Percentiles rank a stretch among this genome's conserved stretches.
Evolutionary conservation across 2,113 vertebrate species (phyloP).

Genomic region (Laterallus jamaicensis): DNA sequence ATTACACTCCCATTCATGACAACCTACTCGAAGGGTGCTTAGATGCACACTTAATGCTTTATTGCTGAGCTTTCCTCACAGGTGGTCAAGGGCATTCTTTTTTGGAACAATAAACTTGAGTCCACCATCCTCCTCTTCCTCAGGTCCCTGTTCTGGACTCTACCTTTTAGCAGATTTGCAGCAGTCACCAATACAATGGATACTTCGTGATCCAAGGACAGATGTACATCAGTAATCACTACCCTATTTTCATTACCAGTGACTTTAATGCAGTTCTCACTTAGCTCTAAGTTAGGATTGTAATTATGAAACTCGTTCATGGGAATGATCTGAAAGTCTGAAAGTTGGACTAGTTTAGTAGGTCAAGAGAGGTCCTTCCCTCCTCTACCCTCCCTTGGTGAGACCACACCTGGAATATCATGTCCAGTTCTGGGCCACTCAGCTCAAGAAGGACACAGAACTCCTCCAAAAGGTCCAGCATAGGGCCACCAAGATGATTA

Average conservation of each 20-base stretch:
- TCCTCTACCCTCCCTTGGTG: too few relatives aligned
- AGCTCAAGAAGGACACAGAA: too few relatives aligned
- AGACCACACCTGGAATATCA: too few relatives aligned
- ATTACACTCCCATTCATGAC: conserved; percentile 7
- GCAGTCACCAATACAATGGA: background rate
- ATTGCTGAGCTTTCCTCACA: background rate
- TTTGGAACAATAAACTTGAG: background rate
- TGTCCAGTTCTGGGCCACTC: too few relatives aligned
- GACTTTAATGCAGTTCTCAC: background rate
- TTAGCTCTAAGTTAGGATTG: background rate
- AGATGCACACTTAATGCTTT: background rate
- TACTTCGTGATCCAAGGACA: background rate
- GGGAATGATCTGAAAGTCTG: background rate
- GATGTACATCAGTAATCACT: background rate
- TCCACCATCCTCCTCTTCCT: background rate
- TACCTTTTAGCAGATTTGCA: background rate
- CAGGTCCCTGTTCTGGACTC: background rate
- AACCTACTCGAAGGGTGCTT: conserved; percentile 3
- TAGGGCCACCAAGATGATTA: too few relatives aligned
- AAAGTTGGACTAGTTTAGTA: background rate
- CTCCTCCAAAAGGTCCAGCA: too few relatives aligned
- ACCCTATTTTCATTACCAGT: background rate
- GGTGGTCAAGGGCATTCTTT: background rate
- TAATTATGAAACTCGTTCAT: background rate
- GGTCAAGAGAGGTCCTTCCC: too few relatives aligned